A percentile compares a stretch with the other conserved stretches of the same genome.
Evolutionary conservation across 2,888 invertebrate species (phyloP).

Genomic region (Tribolium freemani): DNA sequence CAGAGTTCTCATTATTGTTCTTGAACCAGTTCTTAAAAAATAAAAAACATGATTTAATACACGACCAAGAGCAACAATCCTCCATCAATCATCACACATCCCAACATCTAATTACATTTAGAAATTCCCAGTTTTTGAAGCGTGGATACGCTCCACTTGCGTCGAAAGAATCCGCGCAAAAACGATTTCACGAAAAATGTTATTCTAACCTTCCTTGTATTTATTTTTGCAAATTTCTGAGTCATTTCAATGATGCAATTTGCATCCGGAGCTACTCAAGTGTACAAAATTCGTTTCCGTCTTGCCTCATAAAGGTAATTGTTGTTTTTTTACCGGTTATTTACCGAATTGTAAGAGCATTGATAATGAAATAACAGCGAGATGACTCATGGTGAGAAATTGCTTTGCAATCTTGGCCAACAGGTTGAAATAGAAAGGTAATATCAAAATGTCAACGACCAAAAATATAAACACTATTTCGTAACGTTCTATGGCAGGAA

Average conservation of each 20-base stretch:
- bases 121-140: not conserved
- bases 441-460: slow-evolving; percentile 38
- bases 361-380: slow-evolving; percentile 2
- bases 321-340: slow-evolving; percentile 20
- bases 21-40: slow-evolving; percentile 23
- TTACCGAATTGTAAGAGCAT: not conserved
- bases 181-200: slow-evolving; percentile 17
- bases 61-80: not conserved
- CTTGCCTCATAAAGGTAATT: slow-evolving; percentile 29
- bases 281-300: slow-evolving; percentile 42
- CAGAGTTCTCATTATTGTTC: slow-evolving; percentile 33
- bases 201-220: slow-evolving; percentile 28
- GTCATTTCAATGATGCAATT: slow-evolving; percentile 51
- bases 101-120: slow-evolving; percentile 1
- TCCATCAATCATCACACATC: slow-evolving; percentile 13
- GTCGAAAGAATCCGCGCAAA: not conserved
- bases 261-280: slow-evolving; percentile 50
- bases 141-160: not conserved
- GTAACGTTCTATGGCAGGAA: slow-evolving; percentile 16
- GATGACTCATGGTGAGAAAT: slow-evolving; percentile 30
- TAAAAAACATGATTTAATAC: slow-evolving; percentile 1
- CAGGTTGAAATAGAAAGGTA: slow-evolving; percentile 39
- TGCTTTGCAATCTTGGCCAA: slow-evolving; percentile 8
- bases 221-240: slow-evolving; percentile 40
- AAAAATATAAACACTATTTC: slow-evolving; percentile 37